Percentiles rank a stretch among this genome's conserved stretches.
Evolutionary conservation across 2,888 invertebrate species (phyloP).

Genomic region (Sycophila texana): DNA sequence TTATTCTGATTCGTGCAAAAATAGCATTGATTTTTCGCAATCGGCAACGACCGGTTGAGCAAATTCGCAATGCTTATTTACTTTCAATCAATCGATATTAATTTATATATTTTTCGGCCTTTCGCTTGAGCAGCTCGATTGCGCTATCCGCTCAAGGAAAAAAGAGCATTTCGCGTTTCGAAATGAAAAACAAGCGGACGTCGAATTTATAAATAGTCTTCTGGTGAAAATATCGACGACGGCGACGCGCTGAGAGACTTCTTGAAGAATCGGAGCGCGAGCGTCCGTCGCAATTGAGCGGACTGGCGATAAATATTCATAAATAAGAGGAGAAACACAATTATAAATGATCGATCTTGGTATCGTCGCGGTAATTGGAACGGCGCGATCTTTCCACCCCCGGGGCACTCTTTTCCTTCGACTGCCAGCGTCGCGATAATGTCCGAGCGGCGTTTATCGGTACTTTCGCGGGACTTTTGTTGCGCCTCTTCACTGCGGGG

Average conservation of each 20-base stretch:
- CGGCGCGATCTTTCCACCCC: conserved; percentile 57
- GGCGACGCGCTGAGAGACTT: neutral
- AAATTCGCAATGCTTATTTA: too few species aligned
- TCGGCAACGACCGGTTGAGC: too few species aligned
- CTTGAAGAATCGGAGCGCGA: conserved; percentile 18
- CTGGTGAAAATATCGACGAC: conserved; percentile 41
- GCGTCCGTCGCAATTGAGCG: conserved; percentile 28
- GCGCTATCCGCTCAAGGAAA: conserved; percentile 7
- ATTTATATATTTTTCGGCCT: neutral
- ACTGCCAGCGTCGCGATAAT: conserved; percentile 28
- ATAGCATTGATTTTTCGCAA: too few species aligned
- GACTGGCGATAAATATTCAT: conserved; percentile 52
- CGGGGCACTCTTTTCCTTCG: conserved; percentile 47
- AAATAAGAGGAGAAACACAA: conserved; percentile 53
- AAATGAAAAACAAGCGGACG: conserved; percentile 21
- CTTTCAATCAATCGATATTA: too few species aligned
- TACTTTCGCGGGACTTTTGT: conserved; percentile 23
- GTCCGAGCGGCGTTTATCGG: conserved; percentile 16
- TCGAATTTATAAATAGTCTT: conserved; percentile 30
- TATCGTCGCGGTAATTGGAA: conserved; percentile 62
- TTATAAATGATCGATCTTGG: conserved; percentile 54
- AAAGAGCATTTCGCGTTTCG: conserved; percentile 9
- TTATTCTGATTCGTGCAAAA: too few species aligned
- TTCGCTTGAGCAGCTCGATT: conserved; percentile 5
- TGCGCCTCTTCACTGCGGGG: conserved; percentile 25